These are phyloP conservation scores for Caenorhabditis sulstoni DNA, from an alignment of 2,888 invertebrate genomes.

Conservation along the genomic window DNA sequence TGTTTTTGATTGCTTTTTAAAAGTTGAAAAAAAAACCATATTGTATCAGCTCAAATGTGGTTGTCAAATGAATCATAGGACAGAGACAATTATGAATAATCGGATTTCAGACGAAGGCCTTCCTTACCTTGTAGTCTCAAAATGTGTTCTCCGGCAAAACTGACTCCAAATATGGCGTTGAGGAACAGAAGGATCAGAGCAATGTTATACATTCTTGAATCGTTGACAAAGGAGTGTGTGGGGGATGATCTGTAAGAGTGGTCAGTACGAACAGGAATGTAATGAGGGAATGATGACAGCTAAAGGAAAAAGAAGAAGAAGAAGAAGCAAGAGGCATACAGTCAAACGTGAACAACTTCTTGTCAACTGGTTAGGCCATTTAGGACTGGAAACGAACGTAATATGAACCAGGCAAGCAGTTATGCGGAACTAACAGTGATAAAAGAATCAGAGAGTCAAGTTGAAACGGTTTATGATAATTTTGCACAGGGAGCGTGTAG, in stretches of 20 bases:
- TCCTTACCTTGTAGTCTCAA: constrained; percentile 52
- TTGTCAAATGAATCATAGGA: too few relatives aligned
- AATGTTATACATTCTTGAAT: constrained; percentile 20
- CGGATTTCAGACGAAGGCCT: too few relatives aligned
- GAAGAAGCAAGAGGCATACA: too few relatives aligned
- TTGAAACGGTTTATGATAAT: constrained; percentile 41
- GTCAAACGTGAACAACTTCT: constrained; percentile 16
- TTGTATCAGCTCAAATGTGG: background rate
- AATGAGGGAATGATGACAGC: constrained; percentile 18
- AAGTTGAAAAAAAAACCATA: background rate
- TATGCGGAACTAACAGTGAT: constrained; percentile 9
- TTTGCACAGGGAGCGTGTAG: constrained; percentile 10
- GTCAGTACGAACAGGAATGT: constrained; percentile 39
- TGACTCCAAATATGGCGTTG: constrained; percentile 11
- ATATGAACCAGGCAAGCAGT: constrained; percentile 7
- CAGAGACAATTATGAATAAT: too few relatives aligned
- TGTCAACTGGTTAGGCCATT: constrained; percentile 37
- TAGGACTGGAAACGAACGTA: constrained; percentile 8
- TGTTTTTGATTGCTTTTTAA: background rate
- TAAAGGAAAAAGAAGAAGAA: constrained; percentile 8
- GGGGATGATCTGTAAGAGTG: constrained; percentile 19
- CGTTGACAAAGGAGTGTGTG: constrained; percentile 5
- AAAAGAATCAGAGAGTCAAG: too few relatives aligned
- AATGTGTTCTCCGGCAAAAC: constrained; percentile 56
- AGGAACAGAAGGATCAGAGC: constrained; percentile 38